These are phyloP conservation scores for Cenopis cana DNA, from an alignment of 2,888 invertebrate genomes.

Conservation along the genomic window DNA sequence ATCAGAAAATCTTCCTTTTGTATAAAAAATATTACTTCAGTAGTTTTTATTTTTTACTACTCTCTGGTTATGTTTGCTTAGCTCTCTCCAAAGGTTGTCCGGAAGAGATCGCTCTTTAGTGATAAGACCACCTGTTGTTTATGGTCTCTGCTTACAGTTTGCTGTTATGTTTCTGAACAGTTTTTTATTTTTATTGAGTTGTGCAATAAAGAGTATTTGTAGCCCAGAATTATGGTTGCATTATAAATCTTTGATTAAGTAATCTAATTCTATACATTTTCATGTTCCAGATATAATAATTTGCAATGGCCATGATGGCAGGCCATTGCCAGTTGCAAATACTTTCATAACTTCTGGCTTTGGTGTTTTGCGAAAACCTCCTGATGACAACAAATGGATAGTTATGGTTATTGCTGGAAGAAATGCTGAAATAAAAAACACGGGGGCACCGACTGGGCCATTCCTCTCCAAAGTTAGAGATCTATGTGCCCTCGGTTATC, in stretches of 20 bases:
- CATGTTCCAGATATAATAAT: slow-evolving; percentile 84
- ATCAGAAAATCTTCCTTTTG: too few relatives aligned
- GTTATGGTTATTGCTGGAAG: slow-evolving; percentile 86
- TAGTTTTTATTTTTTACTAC: too few relatives aligned
- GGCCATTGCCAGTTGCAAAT: slow-evolving; percentile 74
- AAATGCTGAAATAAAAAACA: slow-evolving; percentile 85
- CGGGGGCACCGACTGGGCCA: slow-evolving; percentile 82
- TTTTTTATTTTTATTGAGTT: too few relatives aligned
- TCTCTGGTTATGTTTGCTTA: too few relatives aligned
- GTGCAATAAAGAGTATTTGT: too few relatives aligned
- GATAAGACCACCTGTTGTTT: too few relatives aligned
- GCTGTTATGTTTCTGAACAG: too few relatives aligned
- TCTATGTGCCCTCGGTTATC: slow-evolving; percentile 85
- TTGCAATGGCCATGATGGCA: slow-evolving; percentile 82
- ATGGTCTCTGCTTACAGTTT: too few relatives aligned
- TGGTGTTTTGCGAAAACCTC: slow-evolving; percentile 70
- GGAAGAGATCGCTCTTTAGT: too few relatives aligned
- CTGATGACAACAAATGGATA: slow-evolving; percentile 78
- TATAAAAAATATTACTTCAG: too few relatives aligned
- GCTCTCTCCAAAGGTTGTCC: too few relatives aligned
- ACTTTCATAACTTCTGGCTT: slow-evolving; percentile 79
- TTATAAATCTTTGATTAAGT: background rate
- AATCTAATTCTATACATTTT: slow-evolving; percentile 9
- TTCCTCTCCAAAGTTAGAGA: slow-evolving; percentile 87
- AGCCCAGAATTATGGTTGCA: too few relatives aligned